Percentiles rank a stretch among this genome's conserved stretches.
Evolutionary conservation across 1,140 invertebrate genomes (phyloP).

Genomic region (Oryctes rhinoceros): DNA sequence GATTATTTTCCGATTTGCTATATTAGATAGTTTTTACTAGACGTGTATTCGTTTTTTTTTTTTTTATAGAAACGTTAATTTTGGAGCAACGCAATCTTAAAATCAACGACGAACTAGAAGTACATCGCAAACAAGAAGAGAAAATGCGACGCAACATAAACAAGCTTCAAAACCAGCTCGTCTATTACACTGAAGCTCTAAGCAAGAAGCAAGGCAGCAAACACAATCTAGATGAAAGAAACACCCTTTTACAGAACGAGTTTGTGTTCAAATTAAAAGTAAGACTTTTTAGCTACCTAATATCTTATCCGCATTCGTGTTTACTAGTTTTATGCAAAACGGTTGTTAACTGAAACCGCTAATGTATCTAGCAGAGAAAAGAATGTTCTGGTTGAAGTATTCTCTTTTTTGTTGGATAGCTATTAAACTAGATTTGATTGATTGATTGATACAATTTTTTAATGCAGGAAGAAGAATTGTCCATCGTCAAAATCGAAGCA

Average conservation of each 20-base stretch:
- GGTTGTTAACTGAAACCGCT: too few relatives aligned
- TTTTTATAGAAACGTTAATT: constrained; percentile 70
- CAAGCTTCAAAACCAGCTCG: constrained; percentile 67
- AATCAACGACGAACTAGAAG: constrained; percentile 70
- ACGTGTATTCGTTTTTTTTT: not conserved
- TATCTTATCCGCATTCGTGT: too few relatives aligned
- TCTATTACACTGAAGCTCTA: constrained; percentile 68
- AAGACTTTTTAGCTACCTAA: not conserved
- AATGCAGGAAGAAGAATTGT: constrained; percentile 68
- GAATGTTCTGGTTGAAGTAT: too few relatives aligned
- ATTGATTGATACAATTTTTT: too few relatives aligned
- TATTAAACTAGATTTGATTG: not conserved
- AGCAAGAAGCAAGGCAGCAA: constrained; percentile 69
- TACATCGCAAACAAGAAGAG: constrained; percentile 65
- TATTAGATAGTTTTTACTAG: not conserved
- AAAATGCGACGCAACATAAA: constrained; percentile 69
- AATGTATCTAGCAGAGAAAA: too few relatives aligned
- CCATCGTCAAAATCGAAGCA: constrained; percentile 71
- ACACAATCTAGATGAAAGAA: constrained; percentile 68
- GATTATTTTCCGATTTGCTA: too few relatives aligned
- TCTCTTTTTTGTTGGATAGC: not conserved
- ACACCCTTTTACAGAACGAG: constrained; percentile 66
- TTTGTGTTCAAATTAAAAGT: constrained; percentile 65
- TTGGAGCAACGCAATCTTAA: constrained; percentile 78
- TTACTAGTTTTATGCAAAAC: too few relatives aligned